Evolutionary conservation across 2,888 invertebrate species (phyloP), one percentile per base, ranked within the genome.

Genomic region (Drosophila setosimentum): DNA sequence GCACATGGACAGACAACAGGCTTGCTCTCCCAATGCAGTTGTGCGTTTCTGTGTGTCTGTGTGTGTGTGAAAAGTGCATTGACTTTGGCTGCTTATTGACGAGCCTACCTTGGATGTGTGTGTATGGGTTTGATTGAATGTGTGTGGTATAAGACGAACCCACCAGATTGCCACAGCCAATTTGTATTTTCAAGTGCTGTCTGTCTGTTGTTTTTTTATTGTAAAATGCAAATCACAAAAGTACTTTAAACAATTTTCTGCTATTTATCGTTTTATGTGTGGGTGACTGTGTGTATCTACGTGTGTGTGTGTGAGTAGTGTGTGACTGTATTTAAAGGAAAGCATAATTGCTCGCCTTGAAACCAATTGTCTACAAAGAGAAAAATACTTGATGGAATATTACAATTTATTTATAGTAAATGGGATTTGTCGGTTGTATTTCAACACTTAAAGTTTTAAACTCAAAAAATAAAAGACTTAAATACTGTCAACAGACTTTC

Each of bases 51-150:
- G n/a, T 74, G 59, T 57, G 40, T 72, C 54, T 42, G 37, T 62
- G 49, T 75, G 71, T 69, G 68, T 58, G 68, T 40, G 72, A 57
- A 82, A 80, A 84, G 84, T 84, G 82, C 84, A 84, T 73, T 87
- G 84, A 85, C 84, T 84, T 74, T 58, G 64, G 54, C 33, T 63
- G 62, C 59, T 30, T 65, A 51, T 45, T 54, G 66, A 77, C 71
- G 75, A 71, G 78, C 68, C 71, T 78, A 78, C 78, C 75, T 78
- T 74, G 70, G 58, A 42, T 37, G 45, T 33, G 40, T 40, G 40
- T 62, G 29, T 40, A 32, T 59, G 48, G 50, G 42, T 54, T 32
- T 63, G 54, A 32, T 21, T 65, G 62, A 29, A 13, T 57, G 30
- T 66, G 54, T 66, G 73, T 76, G 71, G 76, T 66, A 68, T 71